Evolutionary conservation across 1,140 invertebrate genomes (phyloP), one percentile per base, ranked within the genome.

Genomic region (Hormaphis cornu): DNA sequence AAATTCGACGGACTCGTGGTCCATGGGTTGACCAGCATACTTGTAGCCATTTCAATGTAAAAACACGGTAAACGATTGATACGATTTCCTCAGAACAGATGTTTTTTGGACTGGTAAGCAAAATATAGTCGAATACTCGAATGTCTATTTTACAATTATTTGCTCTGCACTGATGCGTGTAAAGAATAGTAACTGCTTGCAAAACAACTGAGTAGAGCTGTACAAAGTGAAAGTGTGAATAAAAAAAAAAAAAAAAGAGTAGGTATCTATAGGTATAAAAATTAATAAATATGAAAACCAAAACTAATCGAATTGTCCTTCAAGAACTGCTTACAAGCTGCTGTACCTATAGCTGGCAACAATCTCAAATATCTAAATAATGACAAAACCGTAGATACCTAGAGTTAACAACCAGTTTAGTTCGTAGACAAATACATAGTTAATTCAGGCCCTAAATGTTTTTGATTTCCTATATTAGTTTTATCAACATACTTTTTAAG

Each of bases 11-110:
- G 33, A 22, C 42, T 58, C 1, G 30, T 44, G n/a, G 40, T 16
- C 72, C 74, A 75, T 12, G 73, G 72, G 46, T 74, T 74, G 42
- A 70, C 58, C 52, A 74, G 20, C 35, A 76, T 73, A 24, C 58
- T 70, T 2, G 72, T 74, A 22, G 63, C 71, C 74, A 75, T 75
- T 18, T 42, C 44, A n/a, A 37, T 35, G 26, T 16, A 22, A 6
- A 22, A 35, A 35, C 14, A 20, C 35, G 18, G 33, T n/a, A 22
- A 56, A 35, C 10, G 10, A 22, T 7, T 18, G 10, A 56, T 30
- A 9, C 1, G 9, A 35, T 33, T 20, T n/a, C n/a, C n/a, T n/a
- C n/a, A n/a, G n/a, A n/a, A n/a, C n/a, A n/a, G n/a, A n/a, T n/a
- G n/a, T n/a, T n/a, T n/a, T n/a, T n/a, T n/a, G n/a, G n/a, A n/a